Base-by-base conservation (phyloP, 2,888 invertebrate genomes). In the Spodoptera littoralis region DNA sequence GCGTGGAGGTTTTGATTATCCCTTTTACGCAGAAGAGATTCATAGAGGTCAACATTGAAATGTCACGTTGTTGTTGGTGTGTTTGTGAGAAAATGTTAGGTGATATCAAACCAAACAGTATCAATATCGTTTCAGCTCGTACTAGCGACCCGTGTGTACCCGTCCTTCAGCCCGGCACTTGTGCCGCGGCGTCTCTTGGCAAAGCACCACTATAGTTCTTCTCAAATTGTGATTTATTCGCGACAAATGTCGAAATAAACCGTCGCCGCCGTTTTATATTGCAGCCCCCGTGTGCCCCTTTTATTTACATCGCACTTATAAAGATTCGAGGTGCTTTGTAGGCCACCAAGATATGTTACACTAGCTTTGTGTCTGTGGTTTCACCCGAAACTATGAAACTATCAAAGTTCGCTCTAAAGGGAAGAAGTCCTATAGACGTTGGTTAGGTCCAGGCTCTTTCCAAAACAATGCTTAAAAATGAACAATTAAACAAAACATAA, bases 211-310 rank as follows among this genome's bases (percentile, higher is more conserved):
- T 88, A 88, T 88, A 87, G 90, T 89, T 89, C 88, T 89, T 85
- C 88, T 85, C 84, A 90, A 91, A 92, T 92, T 92, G 91, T 92
- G 92, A 92, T 92, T 92, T 92, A 92, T 92, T 88, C 81, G 83
- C 87, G 86, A 91, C 91, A 91, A 92, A 92, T 88, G 91, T 89
- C 87, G 87, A 91, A 91, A 92, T 91, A 92, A 92, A 88, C 83
- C 84, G 85, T 76, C 79, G 73, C 83, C 77, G 78, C 75, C 82
- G 83, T 86, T 86, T 84, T 85, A 86, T 88, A 80, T 78, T 79
- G 80, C 73, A 60, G 43, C 46, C 73, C 75, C 61, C 68, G 68
- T 64, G 64, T 57, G 63, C 59, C 60, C 30, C 45, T 60, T 71
- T 69, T 75, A 68, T 75, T 76, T 75, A 76, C 72, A 68, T 76